Base-by-base conservation (phyloP, 1,140 invertebrate species). In the Eueides isabella region DNA sequence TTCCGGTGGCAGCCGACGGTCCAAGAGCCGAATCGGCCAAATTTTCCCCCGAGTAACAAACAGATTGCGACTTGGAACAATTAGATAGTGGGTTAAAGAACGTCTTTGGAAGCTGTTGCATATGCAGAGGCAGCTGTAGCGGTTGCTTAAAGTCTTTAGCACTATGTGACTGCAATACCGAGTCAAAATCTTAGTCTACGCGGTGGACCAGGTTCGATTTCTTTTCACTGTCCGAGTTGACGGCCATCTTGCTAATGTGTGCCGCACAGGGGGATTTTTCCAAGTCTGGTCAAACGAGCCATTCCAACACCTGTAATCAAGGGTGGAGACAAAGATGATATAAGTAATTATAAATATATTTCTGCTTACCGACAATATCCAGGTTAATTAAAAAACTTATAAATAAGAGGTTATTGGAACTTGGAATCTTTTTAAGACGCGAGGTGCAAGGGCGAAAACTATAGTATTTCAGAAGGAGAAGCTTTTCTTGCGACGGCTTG, bases 61-160 rank as follows among this genome's bases (percentile, higher is more conserved):
- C 97, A 81, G 96, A 97, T 79, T 96, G 96, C 75, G 96, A 97
- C 93, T 97, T 97, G 83, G 96, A 97, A 84, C 97, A 97, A 71
- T 97, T 97, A 85, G 97, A 97, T 75, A 98, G 98, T 80, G 98
- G 98, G 89, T 97, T 98, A 94, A 99, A 99, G 95, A 99, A 99
- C 73, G 98, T 99, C 90, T 98, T 96, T 77, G 98, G 98, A 86
- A 99, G 94, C 90, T 99, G 99, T 87, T 98, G 96, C 96, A 99
- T 97, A 88, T 97, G 96, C 93, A 98, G 95, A 84, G 98, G 98
- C 93, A 98, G 96, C 95, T 97, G 96, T 84, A 97, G 94, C 80
- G 97, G 97, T 86, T 96, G 95, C 90, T 96, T 97, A 75, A 97
- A 96, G 93, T 98, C 92, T 98, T 98, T 78, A 98, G 95, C 81